phyloP scores from a whole-genome alignment of 2,113 vertebrate genomes.

The Rhadina sibilatrix region DNA sequence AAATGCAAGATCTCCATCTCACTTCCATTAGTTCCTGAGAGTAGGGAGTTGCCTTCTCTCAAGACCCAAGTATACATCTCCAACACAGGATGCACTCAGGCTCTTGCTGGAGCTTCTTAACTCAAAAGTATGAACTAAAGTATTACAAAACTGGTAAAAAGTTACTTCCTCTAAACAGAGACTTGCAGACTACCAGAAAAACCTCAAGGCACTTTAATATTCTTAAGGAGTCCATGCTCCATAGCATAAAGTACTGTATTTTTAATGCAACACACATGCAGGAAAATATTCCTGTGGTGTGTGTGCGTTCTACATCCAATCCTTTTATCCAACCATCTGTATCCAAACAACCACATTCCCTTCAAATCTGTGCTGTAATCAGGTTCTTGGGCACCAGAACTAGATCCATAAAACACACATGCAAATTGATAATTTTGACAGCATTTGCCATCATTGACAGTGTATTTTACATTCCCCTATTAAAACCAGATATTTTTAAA shows the following conservation, averaged over 20 bases:
- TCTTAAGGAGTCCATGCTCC: neutral
- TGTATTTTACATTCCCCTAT: neutral
- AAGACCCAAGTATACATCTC: neutral
- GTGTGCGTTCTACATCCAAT: neutral
- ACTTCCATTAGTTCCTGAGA: neutral
- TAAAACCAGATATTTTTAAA: rapidly evolving
- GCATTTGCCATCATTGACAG: neutral
- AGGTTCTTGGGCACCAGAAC: neutral
- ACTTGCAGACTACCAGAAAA: neutral
- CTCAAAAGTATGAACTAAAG: neutral
- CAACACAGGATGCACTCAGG: rapidly evolving
- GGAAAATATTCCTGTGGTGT: neutral
- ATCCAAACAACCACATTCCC: neutral
- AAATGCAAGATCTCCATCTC: neutral
- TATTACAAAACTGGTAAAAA: neutral
- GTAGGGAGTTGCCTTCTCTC: neutral
- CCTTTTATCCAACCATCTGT: neutral
- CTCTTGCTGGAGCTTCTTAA: neutral
- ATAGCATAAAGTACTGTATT: neutral
- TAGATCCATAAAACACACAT: neutral
- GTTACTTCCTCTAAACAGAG: neutral
- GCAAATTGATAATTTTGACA: neutral
- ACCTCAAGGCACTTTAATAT: neutral
- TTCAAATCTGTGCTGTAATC: neutral
- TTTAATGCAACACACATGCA: neutral